phyloP scores from a whole-genome alignment of 2,797 vertebrate genomes.

The Silurus lanzhouensis region DNA sequence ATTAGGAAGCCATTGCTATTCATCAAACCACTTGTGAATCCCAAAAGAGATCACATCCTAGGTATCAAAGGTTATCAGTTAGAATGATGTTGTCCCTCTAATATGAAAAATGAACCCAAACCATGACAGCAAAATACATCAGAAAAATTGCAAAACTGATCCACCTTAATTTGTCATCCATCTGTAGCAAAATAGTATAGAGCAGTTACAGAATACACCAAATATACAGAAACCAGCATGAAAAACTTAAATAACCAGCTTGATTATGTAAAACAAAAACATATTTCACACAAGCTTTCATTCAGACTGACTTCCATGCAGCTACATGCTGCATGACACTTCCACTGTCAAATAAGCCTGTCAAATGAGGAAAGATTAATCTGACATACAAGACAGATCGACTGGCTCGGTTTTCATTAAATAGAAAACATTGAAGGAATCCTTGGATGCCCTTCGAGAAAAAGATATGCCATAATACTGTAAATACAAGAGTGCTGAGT shows the following conservation, averaged over 20 bases:
- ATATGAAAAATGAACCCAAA: not conserved
- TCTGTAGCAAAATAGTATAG: not conserved
- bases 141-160: not conserved
- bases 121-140: not conserved
- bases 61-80: not conserved
- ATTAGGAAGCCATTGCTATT: too few species aligned
- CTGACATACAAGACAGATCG: conserved; percentile 36
- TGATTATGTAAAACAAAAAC: conserved; percentile 23
- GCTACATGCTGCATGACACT: conserved; percentile 23
- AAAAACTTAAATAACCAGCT: conserved; percentile 14
- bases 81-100: not conserved
- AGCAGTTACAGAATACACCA: too few species aligned
- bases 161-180: not conserved
- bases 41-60: too few species aligned
- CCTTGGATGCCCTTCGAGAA: conserved; percentile 55
- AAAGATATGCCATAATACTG: conserved; percentile 1
- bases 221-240: not conserved
- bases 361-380: conserved; percentile 43
- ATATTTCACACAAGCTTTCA: conserved; percentile 15
- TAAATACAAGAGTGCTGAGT: conserved; percentile 21
- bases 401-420: conserved; percentile 50
- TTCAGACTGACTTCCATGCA: conserved; percentile 27
- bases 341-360: conserved; percentile 37
- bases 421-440: conserved; percentile 35
- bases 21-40: too few species aligned